A percentile compares a stretch with the other conserved stretches of the same genome.
phyloP scores from a whole-genome alignment of 2,113 vertebrate species.

The Urocolius indicus region DNA sequence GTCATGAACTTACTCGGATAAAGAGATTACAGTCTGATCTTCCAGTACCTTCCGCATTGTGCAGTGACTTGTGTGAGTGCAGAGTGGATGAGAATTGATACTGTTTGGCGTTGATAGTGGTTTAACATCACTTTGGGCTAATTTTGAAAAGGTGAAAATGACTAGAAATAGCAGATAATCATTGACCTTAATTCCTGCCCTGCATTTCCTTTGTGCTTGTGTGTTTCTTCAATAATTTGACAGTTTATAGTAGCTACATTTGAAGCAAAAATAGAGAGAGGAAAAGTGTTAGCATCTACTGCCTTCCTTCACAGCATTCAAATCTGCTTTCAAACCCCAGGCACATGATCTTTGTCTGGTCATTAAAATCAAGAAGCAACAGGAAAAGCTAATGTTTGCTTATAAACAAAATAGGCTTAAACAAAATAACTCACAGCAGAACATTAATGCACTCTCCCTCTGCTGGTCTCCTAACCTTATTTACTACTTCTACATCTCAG shows the following conservation, averaged over 20 bases:
- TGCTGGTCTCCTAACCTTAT: not conserved
- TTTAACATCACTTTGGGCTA: conserved; percentile 2
- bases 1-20: conserved; percentile 45
- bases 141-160: conserved; percentile 12
- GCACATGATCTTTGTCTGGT: not conserved
- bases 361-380: not conserved
- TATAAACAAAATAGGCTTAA: not conserved
- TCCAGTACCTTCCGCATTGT: not conserved
- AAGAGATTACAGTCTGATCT: conserved; percentile 55
- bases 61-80: not conserved
- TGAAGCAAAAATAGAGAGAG: not conserved
- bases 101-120: not conserved
- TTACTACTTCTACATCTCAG: not conserved
- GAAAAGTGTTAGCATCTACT: not conserved
- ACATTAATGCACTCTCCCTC: not conserved
- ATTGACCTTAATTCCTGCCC: not conserved
- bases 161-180: conserved; percentile 14
- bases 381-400: not conserved
- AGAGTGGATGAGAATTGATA: not conserved
- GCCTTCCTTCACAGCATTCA: not conserved
- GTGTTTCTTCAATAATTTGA: not conserved
- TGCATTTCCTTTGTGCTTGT: not conserved
- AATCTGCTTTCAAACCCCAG: not conserved
- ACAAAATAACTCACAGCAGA: not conserved
- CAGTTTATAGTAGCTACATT: not conserved